Evolutionary conservation across 2,797 vertebrate species (phyloP).

Genomic region (Gymnodraco acuticeps): DNA sequence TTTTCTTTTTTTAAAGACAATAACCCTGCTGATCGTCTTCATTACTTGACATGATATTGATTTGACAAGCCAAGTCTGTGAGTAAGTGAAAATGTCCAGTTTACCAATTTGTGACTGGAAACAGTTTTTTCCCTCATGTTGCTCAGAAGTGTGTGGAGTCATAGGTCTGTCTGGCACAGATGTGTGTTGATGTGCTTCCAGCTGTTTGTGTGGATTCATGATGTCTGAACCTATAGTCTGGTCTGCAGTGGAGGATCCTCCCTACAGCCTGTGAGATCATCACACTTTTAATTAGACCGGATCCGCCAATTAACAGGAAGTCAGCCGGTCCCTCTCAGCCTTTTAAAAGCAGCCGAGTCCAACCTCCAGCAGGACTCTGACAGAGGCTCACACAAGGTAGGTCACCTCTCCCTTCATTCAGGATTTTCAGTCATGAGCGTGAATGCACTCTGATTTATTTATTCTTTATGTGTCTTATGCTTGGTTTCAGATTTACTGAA

Average conservation of each 20-base stretch:
- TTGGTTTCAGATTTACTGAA: constrained; percentile 54
- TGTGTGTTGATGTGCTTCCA: constrained; percentile 77
- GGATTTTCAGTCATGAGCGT: not conserved
- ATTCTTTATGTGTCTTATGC: constrained; percentile 15
- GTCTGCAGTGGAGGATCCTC: constrained; percentile 61
- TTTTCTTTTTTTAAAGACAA: constrained; percentile 1
- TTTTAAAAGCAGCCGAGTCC: constrained; percentile 72
- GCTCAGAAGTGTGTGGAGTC: constrained; percentile 62
- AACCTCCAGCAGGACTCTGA: constrained; percentile 36
- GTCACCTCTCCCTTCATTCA: not conserved
- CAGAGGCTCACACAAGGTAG: constrained; percentile 46
- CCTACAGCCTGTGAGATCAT: constrained; percentile 74
- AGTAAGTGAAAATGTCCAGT: constrained; percentile 8
- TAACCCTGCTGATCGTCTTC: not conserved
- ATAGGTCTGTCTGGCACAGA: constrained; percentile 69
- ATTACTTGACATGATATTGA: constrained; percentile 15
- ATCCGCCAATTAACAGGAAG: constrained; percentile 64
- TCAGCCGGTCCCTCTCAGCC: constrained; percentile 28
- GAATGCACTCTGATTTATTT: not conserved
- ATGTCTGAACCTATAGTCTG: constrained; percentile 63
- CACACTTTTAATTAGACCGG: constrained; percentile 71
- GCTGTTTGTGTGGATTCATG: constrained; percentile 64
- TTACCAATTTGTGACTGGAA: constrained; percentile 24
- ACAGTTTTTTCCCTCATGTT: constrained; percentile 21
- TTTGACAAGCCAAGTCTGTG: constrained; percentile 24